Evolutionary conservation across 1,140 invertebrate genomes (phyloP), one percentile per base, ranked within the genome.

Genomic region (Campodea augens): DNA sequence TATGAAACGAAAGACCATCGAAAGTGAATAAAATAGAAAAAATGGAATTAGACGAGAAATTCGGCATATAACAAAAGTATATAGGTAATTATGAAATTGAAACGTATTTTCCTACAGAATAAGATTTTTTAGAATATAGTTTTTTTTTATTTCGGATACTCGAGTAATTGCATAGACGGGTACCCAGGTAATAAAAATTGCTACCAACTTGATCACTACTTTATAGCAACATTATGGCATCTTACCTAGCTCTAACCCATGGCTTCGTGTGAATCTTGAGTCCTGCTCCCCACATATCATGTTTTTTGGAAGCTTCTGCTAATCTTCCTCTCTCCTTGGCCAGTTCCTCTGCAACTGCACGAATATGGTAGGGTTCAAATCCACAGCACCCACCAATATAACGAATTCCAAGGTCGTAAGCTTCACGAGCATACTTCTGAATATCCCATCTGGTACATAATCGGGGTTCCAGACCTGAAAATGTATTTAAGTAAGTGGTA

Each of bases 381-480:
- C 64, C 60, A 42, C 62, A 64, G 38, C 62, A 64, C 1, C 62
- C 62, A 15, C 62, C 62, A 40, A 65, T 65, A 49, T 62, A 65
- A 1, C 63, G 53, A 1, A 65, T 55, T 3, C 64, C 64, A 4
- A 64, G 47, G 13, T 65, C 55, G 41, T 60, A 65, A 1, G 64
- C 64, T 24, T 61, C 50, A 1, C 63, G 39, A 1, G 63, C 63
- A 45, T 58, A 65, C 15, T 50, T 47, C 18, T 65, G 63, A 51
- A 66, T 62, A 43, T 65, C 63, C 57, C 58, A 65, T 23, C 63
- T 52, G 2, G 59, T 64, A 38, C 57, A 60, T 18, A 66, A 55
- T 12, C 63, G 47, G 1, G 62, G 59, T 46, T 66, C 63, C 37
- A 65, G 46, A 40, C 52, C 62, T 64, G 48, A 7, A 19, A 42